Percentiles rank a stretch among this genome's conserved stretches.
Conservation (phyloP, 2,888 invertebrate genomes). For the Trissoscelio sp. region DNA sequence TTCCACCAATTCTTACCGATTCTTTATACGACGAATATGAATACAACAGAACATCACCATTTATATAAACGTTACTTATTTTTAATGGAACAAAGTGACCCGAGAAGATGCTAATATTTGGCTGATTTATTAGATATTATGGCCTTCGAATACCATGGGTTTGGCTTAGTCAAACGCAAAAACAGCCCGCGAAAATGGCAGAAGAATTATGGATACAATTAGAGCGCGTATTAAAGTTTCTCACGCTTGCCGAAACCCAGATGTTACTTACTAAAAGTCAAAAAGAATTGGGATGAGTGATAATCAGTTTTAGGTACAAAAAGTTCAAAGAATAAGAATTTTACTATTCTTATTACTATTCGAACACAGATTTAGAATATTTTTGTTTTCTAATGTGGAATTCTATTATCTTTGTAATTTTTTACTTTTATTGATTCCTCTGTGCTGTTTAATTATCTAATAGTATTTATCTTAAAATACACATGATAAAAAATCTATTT, state of each 20-base stretch:
- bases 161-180: constrained; percentile 38
- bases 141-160: constrained; percentile 18
- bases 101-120: constrained; percentile 13
- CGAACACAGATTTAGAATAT: too few species aligned
- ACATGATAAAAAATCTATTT: too few species aligned
- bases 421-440: too few species aligned
- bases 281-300: constrained; percentile 42
- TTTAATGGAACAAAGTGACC: constrained; percentile 13
- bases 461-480: too few species aligned
- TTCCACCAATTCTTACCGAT: constrained; percentile 16
- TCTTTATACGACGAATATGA: constrained; percentile 5
- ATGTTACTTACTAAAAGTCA: constrained; percentile 57
- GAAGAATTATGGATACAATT: constrained; percentile 64
- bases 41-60: not conserved
- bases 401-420: too few species aligned
- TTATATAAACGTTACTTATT: constrained; percentile 17
- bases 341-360: too few species aligned
- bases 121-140: constrained; percentile 39
- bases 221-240: constrained; percentile 63
- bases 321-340: constrained; percentile 13
- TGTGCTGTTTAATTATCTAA: too few species aligned
- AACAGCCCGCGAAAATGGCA: constrained; percentile 44
- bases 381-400: too few species aligned
- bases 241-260: constrained; percentile 65
- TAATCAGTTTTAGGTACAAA: constrained; percentile 33